Evolutionary conservation across 2,113 vertebrate genomes (phyloP).

Genomic region (Scomber scombrus): DNA sequence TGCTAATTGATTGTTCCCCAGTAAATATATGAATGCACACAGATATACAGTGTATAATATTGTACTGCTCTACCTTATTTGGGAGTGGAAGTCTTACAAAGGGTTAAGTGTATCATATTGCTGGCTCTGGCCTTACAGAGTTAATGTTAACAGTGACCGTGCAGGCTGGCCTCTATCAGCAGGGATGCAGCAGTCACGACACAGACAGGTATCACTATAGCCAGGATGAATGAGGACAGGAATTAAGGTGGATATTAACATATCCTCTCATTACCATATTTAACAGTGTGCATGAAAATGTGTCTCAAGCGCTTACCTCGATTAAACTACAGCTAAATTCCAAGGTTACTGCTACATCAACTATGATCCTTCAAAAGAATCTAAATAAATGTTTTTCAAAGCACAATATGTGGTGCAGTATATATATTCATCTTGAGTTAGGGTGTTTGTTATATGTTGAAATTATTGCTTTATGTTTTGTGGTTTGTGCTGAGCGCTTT

Average conservation of each 20-base stretch:
- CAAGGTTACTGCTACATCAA: slow-evolving; percentile 61
- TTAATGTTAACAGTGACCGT: slow-evolving; percentile 34
- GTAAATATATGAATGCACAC: not conserved
- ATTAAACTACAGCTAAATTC: slow-evolving; percentile 59
- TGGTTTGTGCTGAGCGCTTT: not conserved
- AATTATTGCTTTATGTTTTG: not conserved
- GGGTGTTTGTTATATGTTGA: too few relatives aligned
- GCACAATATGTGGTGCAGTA: not conserved
- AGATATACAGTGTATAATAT: not conserved
- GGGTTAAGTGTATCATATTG: slow-evolving; percentile 18
- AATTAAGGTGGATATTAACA: slow-evolving; percentile 67
- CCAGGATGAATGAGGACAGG: slow-evolving; percentile 58
- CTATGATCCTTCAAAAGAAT: slow-evolving; percentile 29
- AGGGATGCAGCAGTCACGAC: slow-evolving; percentile 34
- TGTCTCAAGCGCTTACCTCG: slow-evolving; percentile 48
- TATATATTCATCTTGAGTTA: not conserved
- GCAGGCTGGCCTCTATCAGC: slow-evolving; percentile 41
- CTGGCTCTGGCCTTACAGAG: slow-evolving; percentile 28
- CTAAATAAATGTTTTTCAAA: slow-evolving; percentile 34
- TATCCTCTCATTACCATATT: slow-evolving; percentile 64
- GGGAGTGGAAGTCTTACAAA: not conserved
- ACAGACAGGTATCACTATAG: slow-evolving; percentile 58
- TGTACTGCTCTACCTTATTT: not conserved
- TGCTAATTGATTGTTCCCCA: not conserved
- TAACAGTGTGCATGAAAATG: slow-evolving; percentile 63